Conservation (phyloP, 1,140 invertebrate species). For the Drosophila pachea region DNA sequence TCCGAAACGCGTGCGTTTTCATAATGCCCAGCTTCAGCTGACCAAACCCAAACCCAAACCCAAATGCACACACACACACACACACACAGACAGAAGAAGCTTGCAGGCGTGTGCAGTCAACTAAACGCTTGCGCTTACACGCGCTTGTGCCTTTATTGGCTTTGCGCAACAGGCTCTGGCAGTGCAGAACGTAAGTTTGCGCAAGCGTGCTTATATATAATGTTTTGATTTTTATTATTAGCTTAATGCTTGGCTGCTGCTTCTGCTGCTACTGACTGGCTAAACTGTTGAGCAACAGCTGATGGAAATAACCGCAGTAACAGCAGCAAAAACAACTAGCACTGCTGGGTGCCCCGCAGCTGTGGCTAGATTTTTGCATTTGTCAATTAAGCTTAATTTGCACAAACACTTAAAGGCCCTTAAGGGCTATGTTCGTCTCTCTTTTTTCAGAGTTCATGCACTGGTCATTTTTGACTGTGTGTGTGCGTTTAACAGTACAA, state of each 20-base stretch:
- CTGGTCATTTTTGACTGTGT: background rate
- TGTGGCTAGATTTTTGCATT: constrained; percentile 31
- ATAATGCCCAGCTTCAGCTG: background rate
- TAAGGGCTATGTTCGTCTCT: background rate
- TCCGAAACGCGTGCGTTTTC: constrained; percentile 20
- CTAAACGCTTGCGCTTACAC: background rate
- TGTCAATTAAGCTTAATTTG: constrained; percentile 63
- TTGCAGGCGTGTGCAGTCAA: background rate
- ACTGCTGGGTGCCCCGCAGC: constrained; percentile 16
- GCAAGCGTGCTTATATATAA: background rate
- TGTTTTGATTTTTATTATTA: too few species aligned
- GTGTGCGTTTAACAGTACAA: constrained; percentile 1
- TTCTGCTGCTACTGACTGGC: too few species aligned
- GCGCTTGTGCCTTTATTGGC: too few species aligned
- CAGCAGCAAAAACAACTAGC: constrained; percentile 13
- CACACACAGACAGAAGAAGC: background rate
- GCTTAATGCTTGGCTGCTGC: too few species aligned
- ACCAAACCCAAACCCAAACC: background rate
- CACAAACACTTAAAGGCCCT: constrained; percentile 8
- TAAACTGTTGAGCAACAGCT: too few species aligned
- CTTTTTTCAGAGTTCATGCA: background rate
- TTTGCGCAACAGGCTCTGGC: background rate
- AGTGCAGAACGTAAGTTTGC: background rate
- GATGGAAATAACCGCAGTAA: background rate
- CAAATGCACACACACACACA: too few species aligned